Conservation (phyloP, 2,113 vertebrate genomes). For the Tragelaphus strepsiceros region DNA sequence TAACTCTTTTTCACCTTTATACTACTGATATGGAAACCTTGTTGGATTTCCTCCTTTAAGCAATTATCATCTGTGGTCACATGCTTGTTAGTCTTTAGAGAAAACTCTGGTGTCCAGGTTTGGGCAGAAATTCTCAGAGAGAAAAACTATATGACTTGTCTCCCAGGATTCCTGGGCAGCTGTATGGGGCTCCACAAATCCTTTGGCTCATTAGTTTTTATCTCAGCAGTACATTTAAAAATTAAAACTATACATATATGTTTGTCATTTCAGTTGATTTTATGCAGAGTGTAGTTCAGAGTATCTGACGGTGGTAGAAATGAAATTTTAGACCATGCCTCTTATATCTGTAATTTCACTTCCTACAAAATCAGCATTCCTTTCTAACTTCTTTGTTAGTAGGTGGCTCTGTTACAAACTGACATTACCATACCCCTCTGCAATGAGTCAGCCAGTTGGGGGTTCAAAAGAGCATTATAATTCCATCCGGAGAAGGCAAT, state of each 20-base stretch:
- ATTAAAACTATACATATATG: not conserved
- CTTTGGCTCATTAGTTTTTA: not conserved
- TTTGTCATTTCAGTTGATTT: not conserved
- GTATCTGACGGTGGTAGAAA: not conserved
- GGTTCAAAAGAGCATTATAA: slow-evolving; percentile 39
- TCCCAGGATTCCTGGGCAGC: not conserved
- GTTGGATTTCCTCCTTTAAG: not conserved
- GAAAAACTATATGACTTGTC: not conserved
- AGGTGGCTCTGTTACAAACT: slow-evolving; percentile 5
- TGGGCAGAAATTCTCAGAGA: not conserved
- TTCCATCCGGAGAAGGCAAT: not conserved
- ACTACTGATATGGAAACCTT: not conserved
- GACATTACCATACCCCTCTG: not conserved
- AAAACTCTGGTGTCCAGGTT: not conserved
- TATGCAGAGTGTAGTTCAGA: not conserved
- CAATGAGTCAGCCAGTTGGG: slow-evolving; percentile 22
- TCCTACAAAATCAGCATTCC: slow-evolving; percentile 21
- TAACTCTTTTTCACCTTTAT: not conserved
- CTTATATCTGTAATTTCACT: not conserved
- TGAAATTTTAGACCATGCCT: not conserved
- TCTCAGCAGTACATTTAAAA: not conserved
- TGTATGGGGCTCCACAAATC: not conserved
- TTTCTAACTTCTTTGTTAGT: slow-evolving; percentile 30
- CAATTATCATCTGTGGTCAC: not conserved
- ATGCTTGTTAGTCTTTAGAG: not conserved